Base-by-base conservation (phyloP, 2,113 vertebrate species). In the Blennius ocellaris region DNA sequence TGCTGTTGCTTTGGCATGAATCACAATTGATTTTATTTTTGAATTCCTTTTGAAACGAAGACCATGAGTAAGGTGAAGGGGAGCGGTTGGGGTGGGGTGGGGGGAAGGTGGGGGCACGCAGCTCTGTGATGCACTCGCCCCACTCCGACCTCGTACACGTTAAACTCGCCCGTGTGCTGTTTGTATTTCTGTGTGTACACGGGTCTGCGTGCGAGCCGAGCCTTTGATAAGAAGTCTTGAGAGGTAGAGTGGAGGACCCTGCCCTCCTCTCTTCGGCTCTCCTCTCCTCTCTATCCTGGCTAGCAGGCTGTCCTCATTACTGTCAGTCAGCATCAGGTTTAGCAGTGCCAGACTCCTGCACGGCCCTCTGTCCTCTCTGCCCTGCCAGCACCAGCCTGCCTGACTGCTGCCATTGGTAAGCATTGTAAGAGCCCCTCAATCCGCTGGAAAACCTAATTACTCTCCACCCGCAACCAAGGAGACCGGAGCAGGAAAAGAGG, bases 251-350 rank as follows among this genome's bases (percentile, higher is more conserved):
- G 84, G 69, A 81, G 87, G 83, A 73, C 83, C 79, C 45, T 83
- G 84, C 70, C 86, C 81, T 89, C 82, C 61, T 83, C 77, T 81
- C 53, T 72, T 77, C 78, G 81, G 65, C 81, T 80, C 84, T 72
- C 72, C 48, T 62, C 73, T 72, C 55, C 74, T 80, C 80, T 88
- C 87, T 67, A 76, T 87, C 84, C 84, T 86, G 80, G 82, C 82
- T 87, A 86, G 82, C 83, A 88, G 81, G 77, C 82, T 83, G 85
- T 93, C 87, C 90, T 93, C 91, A 92, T 93, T 93, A 93, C 91
- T 93, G 91, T 93, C 92, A 93, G 88, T 93, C 92, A 93, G 88
- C 87, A 89, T 90, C 88, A 91, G 89, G 83, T 92, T 92, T 90
- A 91, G 87, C 87, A 77, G 84, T 86, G 85, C 85, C 87, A 90